Evolutionary conservation across 2,113 vertebrate species (phyloP).

Genomic region (Protobothrops flavoviridis): DNA sequence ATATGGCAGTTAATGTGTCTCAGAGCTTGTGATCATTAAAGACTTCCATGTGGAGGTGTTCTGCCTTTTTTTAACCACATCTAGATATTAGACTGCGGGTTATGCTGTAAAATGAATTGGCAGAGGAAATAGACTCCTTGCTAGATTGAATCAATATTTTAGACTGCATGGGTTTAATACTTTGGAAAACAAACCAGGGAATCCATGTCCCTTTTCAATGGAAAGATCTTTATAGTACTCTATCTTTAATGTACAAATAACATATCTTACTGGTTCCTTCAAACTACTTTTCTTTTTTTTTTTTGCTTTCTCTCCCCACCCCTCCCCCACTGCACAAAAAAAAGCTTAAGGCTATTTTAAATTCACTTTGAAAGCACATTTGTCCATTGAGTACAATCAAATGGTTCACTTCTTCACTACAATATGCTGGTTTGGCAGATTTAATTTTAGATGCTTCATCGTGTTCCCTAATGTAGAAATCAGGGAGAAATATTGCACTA

Average conservation of each 20-base stretch:
- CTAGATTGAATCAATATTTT: slow-evolving; percentile 11
- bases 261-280: neutral
- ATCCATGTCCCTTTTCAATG: neutral
- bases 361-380: neutral
- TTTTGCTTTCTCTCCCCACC: neutral
- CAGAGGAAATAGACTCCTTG: slow-evolving; percentile 35
- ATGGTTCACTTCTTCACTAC: neutral
- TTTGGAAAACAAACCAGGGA: neutral
- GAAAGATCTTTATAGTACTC: neutral
- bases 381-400: neutral
- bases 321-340: neutral
- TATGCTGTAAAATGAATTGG: slow-evolving; percentile 1
- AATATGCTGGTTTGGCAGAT: neutral
- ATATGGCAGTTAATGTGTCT: slow-evolving; percentile 2
- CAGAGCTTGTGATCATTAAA: neutral
- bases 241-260: neutral
- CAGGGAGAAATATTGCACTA: neutral
- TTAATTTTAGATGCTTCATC: neutral
- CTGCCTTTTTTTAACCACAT: neutral
- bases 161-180: neutral
- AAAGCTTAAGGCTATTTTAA: neutral
- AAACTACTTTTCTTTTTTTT: neutral
- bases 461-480: neutral
- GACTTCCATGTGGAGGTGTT: slow-evolving; percentile 16
- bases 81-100: neutral